A percentile compares a stretch with the other conserved stretches of the same genome.
Conservation (phyloP, 2,113 vertebrate genomes). For the Pandion haliaetus region DNA sequence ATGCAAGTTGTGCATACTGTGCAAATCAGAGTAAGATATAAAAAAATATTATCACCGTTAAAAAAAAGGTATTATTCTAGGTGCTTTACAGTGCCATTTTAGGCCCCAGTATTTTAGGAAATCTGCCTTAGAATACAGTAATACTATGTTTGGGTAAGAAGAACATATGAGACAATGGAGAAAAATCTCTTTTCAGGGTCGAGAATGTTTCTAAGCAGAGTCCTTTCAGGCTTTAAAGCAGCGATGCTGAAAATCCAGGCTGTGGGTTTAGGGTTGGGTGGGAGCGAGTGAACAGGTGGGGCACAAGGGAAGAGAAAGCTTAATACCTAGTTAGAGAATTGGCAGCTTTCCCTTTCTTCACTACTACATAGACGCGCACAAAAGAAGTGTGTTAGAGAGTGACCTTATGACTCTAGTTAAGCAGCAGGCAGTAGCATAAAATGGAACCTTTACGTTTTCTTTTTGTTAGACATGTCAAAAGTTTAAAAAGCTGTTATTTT, state of each 20-base stretch:
- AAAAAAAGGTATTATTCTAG: neutral
- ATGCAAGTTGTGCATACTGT: accelerated
- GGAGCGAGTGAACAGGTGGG: neutral
- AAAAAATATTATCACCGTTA: accelerated
- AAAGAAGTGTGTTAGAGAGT: neutral
- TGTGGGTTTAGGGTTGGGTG: neutral
- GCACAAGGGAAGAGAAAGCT: neutral
- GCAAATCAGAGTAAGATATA: neutral
- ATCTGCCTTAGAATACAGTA: neutral
- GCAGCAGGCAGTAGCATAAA: neutral
- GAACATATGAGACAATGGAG: neutral
- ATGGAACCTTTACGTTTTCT: neutral
- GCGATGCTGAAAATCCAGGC: neutral
- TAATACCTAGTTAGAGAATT: neutral
- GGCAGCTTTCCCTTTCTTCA: neutral
- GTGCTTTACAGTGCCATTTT: neutral
- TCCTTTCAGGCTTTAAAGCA: neutral
- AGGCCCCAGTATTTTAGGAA: neutral
- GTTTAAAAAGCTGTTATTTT: conserved; percentile 18
- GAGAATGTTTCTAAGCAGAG: neutral
- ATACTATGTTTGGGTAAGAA: neutral
- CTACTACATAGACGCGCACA: neutral
- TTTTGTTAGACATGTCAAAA: neutral
- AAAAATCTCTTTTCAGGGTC: neutral
- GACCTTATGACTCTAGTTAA: conserved; percentile 19